Evolutionary conservation across 2,113 vertebrate species (phyloP).

Genomic region (Delphinapterus leucas): DNA sequence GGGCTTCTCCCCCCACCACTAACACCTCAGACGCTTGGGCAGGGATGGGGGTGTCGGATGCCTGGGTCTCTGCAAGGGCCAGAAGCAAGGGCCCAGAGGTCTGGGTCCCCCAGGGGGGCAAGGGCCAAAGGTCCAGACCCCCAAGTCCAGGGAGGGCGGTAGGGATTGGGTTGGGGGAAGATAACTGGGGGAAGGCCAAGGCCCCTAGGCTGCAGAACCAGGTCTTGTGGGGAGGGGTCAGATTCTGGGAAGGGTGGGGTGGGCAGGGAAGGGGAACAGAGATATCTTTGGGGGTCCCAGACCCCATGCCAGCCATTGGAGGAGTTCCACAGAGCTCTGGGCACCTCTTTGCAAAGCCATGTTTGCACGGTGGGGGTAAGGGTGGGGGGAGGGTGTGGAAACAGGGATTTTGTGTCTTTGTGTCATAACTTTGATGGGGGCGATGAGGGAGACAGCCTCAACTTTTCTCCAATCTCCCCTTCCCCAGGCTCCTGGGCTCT

Average conservation of each 20-base stretch:
- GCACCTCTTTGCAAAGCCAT: conserved; percentile 82
- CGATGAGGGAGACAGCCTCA: conserved; percentile 44
- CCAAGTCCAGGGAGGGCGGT: conserved; percentile 56
- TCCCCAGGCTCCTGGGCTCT: conserved; percentile 41
- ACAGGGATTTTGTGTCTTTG: conserved; percentile 74
- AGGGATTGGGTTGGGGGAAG: conserved; percentile 56
- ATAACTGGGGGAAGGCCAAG: conserved; percentile 40
- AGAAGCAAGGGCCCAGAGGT: conserved; percentile 49
- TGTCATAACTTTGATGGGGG: conserved; percentile 69
- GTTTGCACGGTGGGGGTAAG: conserved; percentile 75
- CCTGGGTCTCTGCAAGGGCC: conserved; percentile 54
- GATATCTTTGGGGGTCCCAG: conserved; percentile 65
- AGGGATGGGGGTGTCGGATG: conserved; percentile 60
- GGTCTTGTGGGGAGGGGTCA: conserved; percentile 64
- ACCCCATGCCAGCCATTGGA: conserved; percentile 72
- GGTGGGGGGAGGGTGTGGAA: conserved; percentile 64
- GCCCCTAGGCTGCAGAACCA: conserved; percentile 64
- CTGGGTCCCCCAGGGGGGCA: conserved; percentile 31
- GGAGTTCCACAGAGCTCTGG: conserved; percentile 76
- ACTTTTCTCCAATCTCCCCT: conserved; percentile 31
- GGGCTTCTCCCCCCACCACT: conserved; percentile 67
- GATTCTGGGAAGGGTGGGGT: conserved; percentile 68
- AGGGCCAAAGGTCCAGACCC: conserved; percentile 51
- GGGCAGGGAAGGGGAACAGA: conserved; percentile 56
- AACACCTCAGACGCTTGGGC: conserved; percentile 72